Evolutionary conservation across 2,797 vertebrate genomes (phyloP), one percentile per base, ranked within the genome.

Genomic region (Triplophysa bombifrons): DNA sequence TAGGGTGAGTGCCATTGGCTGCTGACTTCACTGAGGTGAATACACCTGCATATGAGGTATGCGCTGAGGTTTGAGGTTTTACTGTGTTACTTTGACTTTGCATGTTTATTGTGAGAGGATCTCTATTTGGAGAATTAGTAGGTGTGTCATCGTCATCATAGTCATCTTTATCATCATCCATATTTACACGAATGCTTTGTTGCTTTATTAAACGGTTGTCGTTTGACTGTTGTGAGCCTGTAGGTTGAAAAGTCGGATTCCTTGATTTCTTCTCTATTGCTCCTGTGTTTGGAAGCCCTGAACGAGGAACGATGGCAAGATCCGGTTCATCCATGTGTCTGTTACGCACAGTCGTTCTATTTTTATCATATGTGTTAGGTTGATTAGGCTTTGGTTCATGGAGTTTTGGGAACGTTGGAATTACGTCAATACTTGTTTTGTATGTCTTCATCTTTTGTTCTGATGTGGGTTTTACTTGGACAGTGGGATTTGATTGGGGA

Each of bases 281-380:
- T 19, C 74, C n/a, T 48, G 55, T 58, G 56, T 50, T 61, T 82
- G 60, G 12, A 3, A 82, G 79, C 25, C 85, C 75, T 1, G 80
- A 67, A 30, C 74, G 85, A 25, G 74, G 74, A 63, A 46, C 44
- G 83, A 87, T 89, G 20, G n/a, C 58, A 34, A 80, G 89, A 85
- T 93, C 90, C 5, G 84, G 80, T 69, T 92, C 90, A 12, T 92
- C 90, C 3, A 72, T 22, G 12, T 80, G 34, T 67, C 82, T 71
- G n/a, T 69, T 83, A 66, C 5, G 56, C 0, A 1, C 0, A 11
- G 60, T 61, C 25, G 0, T 19, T 66, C 8, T 27, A 71, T 68
- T 30, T 50, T 72, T 44, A 41, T 79, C 55, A 3, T 12, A 27
- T 71, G n/a, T 34, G 4, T 1, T 61, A 22, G 11, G 51, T 75